A percentile compares a stretch with the other conserved stretches of the same genome.
These are phyloP conservation scores for Morphnarchus princeps DNA, from an alignment of 2,113 vertebrate species.

Conservation along the genomic window DNA sequence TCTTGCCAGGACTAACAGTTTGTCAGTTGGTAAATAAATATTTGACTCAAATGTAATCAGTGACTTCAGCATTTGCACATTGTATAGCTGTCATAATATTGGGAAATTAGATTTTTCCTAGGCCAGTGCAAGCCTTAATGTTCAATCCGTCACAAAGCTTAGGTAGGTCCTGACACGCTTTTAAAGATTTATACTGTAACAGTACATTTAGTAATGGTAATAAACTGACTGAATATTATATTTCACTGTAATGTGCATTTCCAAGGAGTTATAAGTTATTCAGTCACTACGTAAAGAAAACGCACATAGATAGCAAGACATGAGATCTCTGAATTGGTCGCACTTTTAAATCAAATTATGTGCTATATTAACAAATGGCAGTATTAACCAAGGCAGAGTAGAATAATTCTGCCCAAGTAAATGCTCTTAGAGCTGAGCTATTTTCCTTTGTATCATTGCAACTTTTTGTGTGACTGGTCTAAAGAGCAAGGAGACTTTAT, in stretches of 20 bases:
- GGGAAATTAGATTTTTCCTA: slow-evolving; percentile 37
- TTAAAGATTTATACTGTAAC: slow-evolving; percentile 36
- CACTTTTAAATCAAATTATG: slow-evolving; percentile 25
- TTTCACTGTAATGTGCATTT: neutral
- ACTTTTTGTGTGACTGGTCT: neutral
- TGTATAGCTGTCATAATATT: slow-evolving; percentile 22
- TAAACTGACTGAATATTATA: slow-evolving; percentile 21
- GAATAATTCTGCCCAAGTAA: neutral
- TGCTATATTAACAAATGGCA: neutral
- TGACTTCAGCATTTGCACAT: slow-evolving; percentile 29
- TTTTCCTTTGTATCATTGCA: neutral
- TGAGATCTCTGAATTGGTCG: neutral
- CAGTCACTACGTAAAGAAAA: neutral
- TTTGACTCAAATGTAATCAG: slow-evolving; percentile 38
- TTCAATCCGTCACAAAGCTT: slow-evolving; percentile 29
- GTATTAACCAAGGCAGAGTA: neutral
- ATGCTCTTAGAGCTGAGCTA: neutral
- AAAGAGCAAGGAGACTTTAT: neutral
- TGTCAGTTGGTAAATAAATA: slow-evolving; percentile 46
- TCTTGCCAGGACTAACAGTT: slow-evolving; percentile 9
- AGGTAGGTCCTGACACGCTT: slow-evolving; percentile 13
- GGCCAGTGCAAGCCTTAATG: neutral
- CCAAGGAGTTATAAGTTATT: neutral
- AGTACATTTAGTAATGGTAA: slow-evolving; percentile 25
- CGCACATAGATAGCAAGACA: neutral